phyloP scores from a whole-genome alignment of 2,113 vertebrate genomes.

The Carlito syrichta region DNA sequence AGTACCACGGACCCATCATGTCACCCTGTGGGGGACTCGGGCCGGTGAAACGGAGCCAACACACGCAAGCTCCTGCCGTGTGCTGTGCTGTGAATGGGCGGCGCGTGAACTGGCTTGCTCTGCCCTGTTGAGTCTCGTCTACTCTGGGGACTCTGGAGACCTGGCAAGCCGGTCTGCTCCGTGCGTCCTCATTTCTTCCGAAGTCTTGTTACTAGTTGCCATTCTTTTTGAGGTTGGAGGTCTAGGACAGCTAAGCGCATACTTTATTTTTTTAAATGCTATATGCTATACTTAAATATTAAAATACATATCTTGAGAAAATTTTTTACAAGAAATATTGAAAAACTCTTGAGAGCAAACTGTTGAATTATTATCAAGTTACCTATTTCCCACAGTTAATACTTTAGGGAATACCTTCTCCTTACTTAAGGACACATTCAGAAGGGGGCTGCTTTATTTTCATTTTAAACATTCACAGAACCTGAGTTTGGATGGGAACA shows the following conservation, averaged over 20 bases:
- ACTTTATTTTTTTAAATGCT: too few relatives aligned
- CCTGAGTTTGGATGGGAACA: background rate
- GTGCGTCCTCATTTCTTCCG: background rate
- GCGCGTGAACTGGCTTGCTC: background rate
- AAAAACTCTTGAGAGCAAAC: background rate
- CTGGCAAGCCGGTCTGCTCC: background rate
- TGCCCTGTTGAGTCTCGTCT: background rate
- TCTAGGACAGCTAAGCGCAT: background rate
- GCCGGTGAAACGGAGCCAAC: background rate
- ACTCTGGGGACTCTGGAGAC: background rate
- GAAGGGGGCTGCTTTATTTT: background rate
- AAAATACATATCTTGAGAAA: background rate
- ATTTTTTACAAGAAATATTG: background rate
- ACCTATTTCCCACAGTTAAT: background rate
- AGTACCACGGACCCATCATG: fast-evolving
- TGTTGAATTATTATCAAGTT: background rate
- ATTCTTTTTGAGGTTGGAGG: background rate
- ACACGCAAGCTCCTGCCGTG: fast-evolving
- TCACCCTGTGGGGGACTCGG: background rate
- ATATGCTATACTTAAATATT: background rate
- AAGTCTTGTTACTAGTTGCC: background rate
- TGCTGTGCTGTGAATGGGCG: background rate
- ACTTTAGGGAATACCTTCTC: background rate
- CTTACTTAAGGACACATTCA: background rate
- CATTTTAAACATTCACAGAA: background rate